Base-by-base conservation (phyloP, 1,140 invertebrate species). In the Cataglyphis hispanica region DNA sequence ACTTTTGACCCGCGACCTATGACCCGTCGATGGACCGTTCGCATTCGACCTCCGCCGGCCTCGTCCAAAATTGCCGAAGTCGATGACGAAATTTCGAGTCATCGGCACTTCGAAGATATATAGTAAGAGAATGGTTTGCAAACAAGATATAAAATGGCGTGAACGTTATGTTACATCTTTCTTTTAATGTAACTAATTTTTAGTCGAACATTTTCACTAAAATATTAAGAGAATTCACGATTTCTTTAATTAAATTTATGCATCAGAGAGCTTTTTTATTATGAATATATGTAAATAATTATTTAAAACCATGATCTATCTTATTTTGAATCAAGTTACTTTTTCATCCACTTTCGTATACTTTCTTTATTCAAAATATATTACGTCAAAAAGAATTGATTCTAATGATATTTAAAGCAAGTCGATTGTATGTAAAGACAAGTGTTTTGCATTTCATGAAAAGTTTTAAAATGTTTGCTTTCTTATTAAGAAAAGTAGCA, bases 1-100 rank as follows among this genome's bases (percentile, higher is more conserved):
- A 87, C 83, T 81, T 89, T 75, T 75, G 86, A 87, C 86, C 86
- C 76, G 53, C 63, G 86, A 87, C 86, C 46, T 69, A 64, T 83
- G 87, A 87, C 86, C 86, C 69, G 19, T 66, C 67, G 86, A 75
- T 61, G 58, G 31, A 11, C 70, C 85, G 72, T 60, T 77, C 74
- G 70, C 83, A 43, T 78, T 72, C 67, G 80, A 88, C 67, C 87
- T 56, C 27, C 3, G n/a, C 27, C 67, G 50, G 67, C 77, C 56
- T 88, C 56, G 16, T 78, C 34, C 46, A 10, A 53, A 66, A 60
- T 64, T 37, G 25, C 25, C 25, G 11, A 80, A 80, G n/a, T 50
- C 37, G 34, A 43, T 70, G 43, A 60, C 27, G 67, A 53, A 74
- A 37, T 74, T 37, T 7, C 67, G 58, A 60, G 37, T 72, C 34